Base-by-base conservation (phyloP, 23 tunicate genomes). In the Ascidia mentula region DNA sequence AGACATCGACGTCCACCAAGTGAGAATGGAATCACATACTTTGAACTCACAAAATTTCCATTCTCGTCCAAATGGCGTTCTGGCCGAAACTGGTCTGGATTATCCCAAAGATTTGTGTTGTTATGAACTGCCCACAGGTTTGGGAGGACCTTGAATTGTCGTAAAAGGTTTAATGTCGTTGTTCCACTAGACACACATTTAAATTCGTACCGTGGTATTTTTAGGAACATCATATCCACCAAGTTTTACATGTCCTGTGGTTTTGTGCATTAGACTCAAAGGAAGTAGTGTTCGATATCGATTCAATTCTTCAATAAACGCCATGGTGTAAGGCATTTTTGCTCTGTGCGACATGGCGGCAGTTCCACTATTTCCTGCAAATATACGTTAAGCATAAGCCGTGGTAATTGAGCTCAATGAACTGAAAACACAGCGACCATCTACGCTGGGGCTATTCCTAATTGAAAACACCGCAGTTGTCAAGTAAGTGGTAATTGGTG, bases 71-170 rank as follows among this genome's bases (percentile, higher is more conserved):
- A 17, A 37, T 69, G 77, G 22, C 85, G 60, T 0, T 40, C 35
- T 36, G 78, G 78, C 22, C 42, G 39, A 72, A 81, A 81, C 36
- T 40, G 65, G 15, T 81, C 77, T 26, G 77, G 85, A 15, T 81
- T 37, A 37, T 38, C 32, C 36, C 40, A 36, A 24, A 40, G 36
- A 22, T 72, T 42, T 46, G 80, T 69, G 59, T 81, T 38, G 46
- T 81, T 76, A 69, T 81, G 77, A 7, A 81, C 85, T 1, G 59
- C 77, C 77, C 77, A 81, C 20, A 81, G 6, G 34, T 81, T 81
- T 6, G 78, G 0, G 22, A 81, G 24, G 9, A 81, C 85, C 30
- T 53, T 6, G 22, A 53, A 53, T 1, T 20, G n/a, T 20, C 65
- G 24, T 5, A 28, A 53, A 26, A 53, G 13, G 22, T 53, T 53